Base-by-base conservation (phyloP, 2,113 vertebrate genomes). In the Vulpes vulpes region DNA sequence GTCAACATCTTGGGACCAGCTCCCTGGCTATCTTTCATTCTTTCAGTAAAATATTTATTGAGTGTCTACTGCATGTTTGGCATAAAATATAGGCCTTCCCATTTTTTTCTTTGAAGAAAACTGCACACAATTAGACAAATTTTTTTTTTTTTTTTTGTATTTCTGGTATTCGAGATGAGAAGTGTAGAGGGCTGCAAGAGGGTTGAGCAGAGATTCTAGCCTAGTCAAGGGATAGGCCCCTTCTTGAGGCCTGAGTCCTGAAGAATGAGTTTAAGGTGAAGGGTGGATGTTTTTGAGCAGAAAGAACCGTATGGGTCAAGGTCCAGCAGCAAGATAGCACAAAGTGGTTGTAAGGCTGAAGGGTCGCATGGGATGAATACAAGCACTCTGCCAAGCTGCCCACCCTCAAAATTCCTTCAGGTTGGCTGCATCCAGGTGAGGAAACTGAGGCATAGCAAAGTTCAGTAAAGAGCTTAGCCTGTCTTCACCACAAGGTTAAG, bases 21-120 rank as follows among this genome's bases (percentile, higher is more conserved):
- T 73, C 76, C 60, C 90, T 60, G 11, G 7, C 59, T 80, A 1
- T 25, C 17, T 89, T 53, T 60, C 20, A 51, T 74, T 79, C 69
- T 93, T 65, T 65, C 30, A 51, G 19, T n/a, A 32, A 51, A n/a
- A 43, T 55, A 76, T 43, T 51, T 38, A 30, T 8, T 59, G 55
- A 89, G 12, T 74, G 25, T 32, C 69, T 94, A 0, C 43, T 83
- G 12, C 43, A 67, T 69, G 30, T 78, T 38, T 71, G 57, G 78
- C 55, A 67, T 11, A n/a, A 55, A 79, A 85, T 25, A 16, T 23
- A 35, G 30, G 11, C 74, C 49, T 8, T 91, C 64, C 30, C 14
- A 5, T 84, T 76, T 96, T 60, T 43, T 76, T 76, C 73, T 76
- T 90, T 82, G 64, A 88, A 74, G 64, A 83, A 95, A 87, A 35